Evolutionary conservation across 2,113 vertebrate genomes (phyloP).

Genomic region (Sterrhoptilus dennistouni): DNA sequence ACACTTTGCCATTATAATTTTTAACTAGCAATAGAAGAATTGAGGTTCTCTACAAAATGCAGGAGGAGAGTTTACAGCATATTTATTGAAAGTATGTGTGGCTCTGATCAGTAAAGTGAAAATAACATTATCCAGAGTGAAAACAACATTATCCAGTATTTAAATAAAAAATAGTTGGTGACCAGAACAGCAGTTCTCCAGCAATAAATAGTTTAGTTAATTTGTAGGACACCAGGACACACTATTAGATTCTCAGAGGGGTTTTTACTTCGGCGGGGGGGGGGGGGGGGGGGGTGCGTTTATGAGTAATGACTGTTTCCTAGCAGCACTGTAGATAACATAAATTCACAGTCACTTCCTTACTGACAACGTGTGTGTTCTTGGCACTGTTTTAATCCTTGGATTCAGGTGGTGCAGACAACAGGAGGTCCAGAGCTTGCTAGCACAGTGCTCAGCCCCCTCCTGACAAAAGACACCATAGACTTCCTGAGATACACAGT

Average conservation of each 20-base stretch:
- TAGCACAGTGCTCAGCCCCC: slow-evolving; percentile 85
- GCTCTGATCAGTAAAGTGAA: not conserved
- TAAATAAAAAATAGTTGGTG: not conserved
- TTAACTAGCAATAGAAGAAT: not conserved
- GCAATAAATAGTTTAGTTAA: not conserved
- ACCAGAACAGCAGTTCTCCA: not conserved
- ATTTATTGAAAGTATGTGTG: not conserved
- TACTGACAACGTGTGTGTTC: not conserved
- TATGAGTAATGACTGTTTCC: not conserved
- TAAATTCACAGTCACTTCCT: not conserved
- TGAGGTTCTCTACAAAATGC: not conserved
- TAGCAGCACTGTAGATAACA: not conserved
- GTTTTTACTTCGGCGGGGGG: not conserved
- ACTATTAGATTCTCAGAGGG: not conserved
- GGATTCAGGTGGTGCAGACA: slow-evolving; percentile 87
- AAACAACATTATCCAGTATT: too few relatives aligned
- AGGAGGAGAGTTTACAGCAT: not conserved
- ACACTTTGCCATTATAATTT: not conserved
- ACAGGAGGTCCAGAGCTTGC: slow-evolving; percentile 89
- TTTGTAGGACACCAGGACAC: not conserved
- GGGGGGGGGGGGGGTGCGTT: fast-evolving
- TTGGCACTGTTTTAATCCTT: not conserved
- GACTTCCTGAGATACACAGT: slow-evolving; percentile 85
- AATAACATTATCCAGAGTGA: not conserved
- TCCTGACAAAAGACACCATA: slow-evolving; percentile 86